Base-by-base conservation (phyloP, 2,797 vertebrate species). In the Bryconaethiops microstoma region DNA sequence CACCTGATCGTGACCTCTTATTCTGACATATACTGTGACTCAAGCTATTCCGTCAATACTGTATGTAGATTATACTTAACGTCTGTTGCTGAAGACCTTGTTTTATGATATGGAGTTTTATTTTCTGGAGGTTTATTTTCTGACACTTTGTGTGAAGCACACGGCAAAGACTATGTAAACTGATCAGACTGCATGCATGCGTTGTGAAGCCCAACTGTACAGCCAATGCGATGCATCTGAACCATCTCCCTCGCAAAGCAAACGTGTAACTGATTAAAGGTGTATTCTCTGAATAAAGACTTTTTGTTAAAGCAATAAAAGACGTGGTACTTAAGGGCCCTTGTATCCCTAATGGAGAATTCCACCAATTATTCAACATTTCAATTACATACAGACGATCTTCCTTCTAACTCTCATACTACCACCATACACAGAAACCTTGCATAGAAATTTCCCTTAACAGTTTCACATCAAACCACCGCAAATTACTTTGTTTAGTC, bases 1-100 rank as follows among this genome's bases (percentile, higher is more conserved):
- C 65, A 82, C 77, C 82, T 60, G 62, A 80, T 71, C 54, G 52
- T 85, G 82, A 87, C 81, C 81, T 84, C 83, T 79, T 80, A 62
- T 80, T 79, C 77, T 88, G 74, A 87, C 75, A 77, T 87, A 86
- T 87, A 87, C 87, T 86, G 85, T 88, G 87, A 87, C 76, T 76
- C 23, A 40, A 69, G 68, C 64, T 82, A 74, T 76, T 82, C 72
- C 62, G 59, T 77, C 75, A 72, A 82, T 78, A 84, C 80, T 80
- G 84, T 79, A 77, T 82, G 50, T 40, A 79, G 35, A 52, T 73
- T 72, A 39, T 57, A 76, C 16, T 85, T 86, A 71, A 52, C 74
- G 67, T 48, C 69, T 82, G 50, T 63, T 13, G 67, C 45, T 21
- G 35, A 75, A 74, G 42, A 81, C 48, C 23, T 68, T 40, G 63